These are phyloP conservation scores for Gymnogyps californianus DNA, from an alignment of 2,113 vertebrate genomes.

Conservation along the genomic window DNA sequence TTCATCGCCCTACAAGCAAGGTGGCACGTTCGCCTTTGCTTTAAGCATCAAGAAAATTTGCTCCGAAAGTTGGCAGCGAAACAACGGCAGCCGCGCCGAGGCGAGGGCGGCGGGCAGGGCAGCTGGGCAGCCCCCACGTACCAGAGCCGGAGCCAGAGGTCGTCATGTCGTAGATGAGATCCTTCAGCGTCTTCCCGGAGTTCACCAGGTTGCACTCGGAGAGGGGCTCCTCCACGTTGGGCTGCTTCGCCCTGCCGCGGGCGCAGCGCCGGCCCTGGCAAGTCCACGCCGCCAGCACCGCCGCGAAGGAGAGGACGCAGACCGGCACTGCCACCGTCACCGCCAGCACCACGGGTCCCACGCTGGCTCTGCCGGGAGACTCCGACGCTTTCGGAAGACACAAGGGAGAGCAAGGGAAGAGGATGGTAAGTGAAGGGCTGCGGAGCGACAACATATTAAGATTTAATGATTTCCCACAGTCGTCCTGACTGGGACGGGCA, in stretches of 20 bases:
- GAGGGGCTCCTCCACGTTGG: slow-evolving; percentile 83
- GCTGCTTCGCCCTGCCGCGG: slow-evolving; percentile 68
- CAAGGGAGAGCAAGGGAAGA: not conserved
- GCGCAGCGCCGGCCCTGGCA: slow-evolving; percentile 72
- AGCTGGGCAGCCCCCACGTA: slow-evolving; percentile 38
- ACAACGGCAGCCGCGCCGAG: fast-evolving
- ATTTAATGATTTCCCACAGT: fast-evolving
- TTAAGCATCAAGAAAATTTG: not conserved
- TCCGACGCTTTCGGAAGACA: not conserved
- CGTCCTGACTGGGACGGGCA: fast-evolving
- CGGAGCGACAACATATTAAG: fast-evolving
- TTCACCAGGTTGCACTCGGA: slow-evolving; percentile 80
- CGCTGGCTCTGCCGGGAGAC: slow-evolving; percentile 43
- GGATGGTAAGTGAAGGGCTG: not conserved
- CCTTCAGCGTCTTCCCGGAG: slow-evolving; percentile 86
- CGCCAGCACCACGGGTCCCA: slow-evolving; percentile 70
- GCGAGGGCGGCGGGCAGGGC: not conserved
- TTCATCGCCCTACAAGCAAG: not conserved
- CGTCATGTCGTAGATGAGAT: slow-evolving; percentile 91
- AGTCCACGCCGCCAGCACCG: slow-evolving; percentile 67
- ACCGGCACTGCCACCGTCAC: slow-evolving; percentile 78
- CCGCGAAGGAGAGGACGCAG: slow-evolving; percentile 74
- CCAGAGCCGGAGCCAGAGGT: slow-evolving; percentile 95
- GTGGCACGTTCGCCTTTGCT: not conserved
- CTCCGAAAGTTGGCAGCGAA: fast-evolving